A percentile compares a stretch with the other conserved stretches of the same genome.
Conservation (phyloP, 2,113 vertebrate genomes). For the Numenius arquata region DNA sequence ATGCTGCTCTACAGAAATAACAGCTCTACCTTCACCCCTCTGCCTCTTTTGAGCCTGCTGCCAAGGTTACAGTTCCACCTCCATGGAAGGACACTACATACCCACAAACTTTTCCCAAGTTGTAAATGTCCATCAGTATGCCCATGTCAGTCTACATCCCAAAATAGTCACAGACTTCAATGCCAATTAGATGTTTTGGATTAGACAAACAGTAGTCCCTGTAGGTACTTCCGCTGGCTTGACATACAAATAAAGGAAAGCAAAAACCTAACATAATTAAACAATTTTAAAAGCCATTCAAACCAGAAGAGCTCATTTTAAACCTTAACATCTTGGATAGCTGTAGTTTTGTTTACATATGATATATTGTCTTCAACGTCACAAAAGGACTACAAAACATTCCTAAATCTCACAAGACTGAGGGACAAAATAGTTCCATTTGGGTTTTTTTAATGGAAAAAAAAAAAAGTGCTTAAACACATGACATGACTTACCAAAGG, state of each 20-base stretch:
- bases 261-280: background rate
- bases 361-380: background rate
- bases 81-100: accelerated
- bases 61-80: background rate
- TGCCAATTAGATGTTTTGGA: background rate
- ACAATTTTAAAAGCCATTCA: background rate
- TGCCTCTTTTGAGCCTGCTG: background rate
- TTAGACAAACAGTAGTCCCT: background rate
- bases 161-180: background rate
- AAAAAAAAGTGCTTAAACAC: background rate
- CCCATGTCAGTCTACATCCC: background rate
- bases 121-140: background rate
- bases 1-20: background rate
- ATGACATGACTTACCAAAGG: background rate
- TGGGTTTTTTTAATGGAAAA: background rate
- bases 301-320: background rate
- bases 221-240: background rate
- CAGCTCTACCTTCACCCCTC: background rate
- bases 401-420: background rate
- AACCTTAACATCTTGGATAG: background rate
- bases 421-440: background rate
- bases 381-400: background rate
- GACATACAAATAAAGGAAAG: background rate
- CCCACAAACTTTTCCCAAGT: background rate
- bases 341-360: background rate